These are phyloP conservation scores for Halcyon senegalensis DNA, from an alignment of 2,113 vertebrate genomes.

Conservation along the genomic window DNA sequence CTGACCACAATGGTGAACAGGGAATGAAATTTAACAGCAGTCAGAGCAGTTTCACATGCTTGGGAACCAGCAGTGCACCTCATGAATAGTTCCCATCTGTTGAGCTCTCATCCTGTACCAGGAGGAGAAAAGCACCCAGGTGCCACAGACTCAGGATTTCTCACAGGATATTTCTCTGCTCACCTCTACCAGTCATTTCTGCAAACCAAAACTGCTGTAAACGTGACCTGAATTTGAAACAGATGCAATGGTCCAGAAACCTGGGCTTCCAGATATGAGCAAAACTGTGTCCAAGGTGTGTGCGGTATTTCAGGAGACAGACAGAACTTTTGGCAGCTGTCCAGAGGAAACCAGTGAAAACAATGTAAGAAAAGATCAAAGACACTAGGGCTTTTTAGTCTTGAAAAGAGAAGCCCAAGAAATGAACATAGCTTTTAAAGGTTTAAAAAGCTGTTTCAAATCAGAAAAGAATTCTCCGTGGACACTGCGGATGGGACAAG, in stretches of 20 bases:
- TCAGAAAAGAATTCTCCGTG: background rate
- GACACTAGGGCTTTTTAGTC: background rate
- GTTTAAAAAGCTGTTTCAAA: slow-evolving; percentile 42
- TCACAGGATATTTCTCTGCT: background rate
- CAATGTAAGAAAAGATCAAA: slow-evolving; percentile 44
- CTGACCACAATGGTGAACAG: fast-evolving
- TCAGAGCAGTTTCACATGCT: background rate
- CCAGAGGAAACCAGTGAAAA: slow-evolving; percentile 24
- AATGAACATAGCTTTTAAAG: background rate
- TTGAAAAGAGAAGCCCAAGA: slow-evolving; percentile 13
- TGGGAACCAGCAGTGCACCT: background rate
- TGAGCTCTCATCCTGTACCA: background rate
- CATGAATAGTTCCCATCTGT: background rate
- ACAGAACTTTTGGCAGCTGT: slow-evolving; percentile 1
- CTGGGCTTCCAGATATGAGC: background rate
- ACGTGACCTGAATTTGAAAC: slow-evolving; percentile 3
- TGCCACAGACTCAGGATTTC: background rate
- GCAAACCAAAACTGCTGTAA: background rate
- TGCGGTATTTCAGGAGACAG: background rate
- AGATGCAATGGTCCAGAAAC: background rate
- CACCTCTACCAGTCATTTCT: background rate
- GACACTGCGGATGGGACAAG: background rate
- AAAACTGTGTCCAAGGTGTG: background rate
- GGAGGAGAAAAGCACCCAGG: background rate
- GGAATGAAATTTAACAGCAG: background rate